These are phyloP conservation scores for Neuroterus valhalla DNA, from an alignment of 1,140 invertebrate species.

Conservation along the genomic window DNA sequence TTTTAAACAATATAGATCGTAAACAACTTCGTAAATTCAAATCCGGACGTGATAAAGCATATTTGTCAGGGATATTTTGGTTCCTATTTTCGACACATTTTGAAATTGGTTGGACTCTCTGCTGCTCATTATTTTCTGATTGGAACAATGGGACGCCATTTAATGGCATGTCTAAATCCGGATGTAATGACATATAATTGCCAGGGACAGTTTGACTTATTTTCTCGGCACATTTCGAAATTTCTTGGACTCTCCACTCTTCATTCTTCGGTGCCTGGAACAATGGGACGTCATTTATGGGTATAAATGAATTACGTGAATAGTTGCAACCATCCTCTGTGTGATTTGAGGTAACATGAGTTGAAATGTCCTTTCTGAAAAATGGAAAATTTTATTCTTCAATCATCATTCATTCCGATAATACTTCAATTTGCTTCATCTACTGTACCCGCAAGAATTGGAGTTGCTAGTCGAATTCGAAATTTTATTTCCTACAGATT, in stretches of 20 bases:
- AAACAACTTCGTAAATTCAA: no score
- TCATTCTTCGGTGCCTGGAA: not conserved
- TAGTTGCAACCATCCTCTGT: constrained; percentile 24
- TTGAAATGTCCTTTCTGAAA: not conserved
- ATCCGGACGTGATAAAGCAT: no score
- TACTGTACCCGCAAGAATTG: no score
- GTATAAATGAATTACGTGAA: constrained; percentile 24
- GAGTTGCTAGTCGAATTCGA: no score
- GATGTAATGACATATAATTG: no score
- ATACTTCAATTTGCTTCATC: no score
- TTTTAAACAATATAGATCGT: no score
- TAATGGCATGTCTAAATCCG: constrained; percentile 7
- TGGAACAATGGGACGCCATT: constrained; percentile 2
- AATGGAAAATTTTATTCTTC: not conserved
- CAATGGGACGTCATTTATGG: constrained; percentile 12
- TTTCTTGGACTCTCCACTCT: not conserved
- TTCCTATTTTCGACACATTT: not conserved
- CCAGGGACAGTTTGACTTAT: not conserved
- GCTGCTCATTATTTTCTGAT: not conserved
- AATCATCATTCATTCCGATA: no score
- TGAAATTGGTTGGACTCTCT: not conserved
- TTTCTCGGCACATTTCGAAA: constrained; percentile 3
- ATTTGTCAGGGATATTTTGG: not conserved
- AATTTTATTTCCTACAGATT: no score
- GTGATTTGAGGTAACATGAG: constrained; percentile 5